Conservation (phyloP, 2,113 vertebrate genomes). For the Lanius ludovicianus region DNA sequence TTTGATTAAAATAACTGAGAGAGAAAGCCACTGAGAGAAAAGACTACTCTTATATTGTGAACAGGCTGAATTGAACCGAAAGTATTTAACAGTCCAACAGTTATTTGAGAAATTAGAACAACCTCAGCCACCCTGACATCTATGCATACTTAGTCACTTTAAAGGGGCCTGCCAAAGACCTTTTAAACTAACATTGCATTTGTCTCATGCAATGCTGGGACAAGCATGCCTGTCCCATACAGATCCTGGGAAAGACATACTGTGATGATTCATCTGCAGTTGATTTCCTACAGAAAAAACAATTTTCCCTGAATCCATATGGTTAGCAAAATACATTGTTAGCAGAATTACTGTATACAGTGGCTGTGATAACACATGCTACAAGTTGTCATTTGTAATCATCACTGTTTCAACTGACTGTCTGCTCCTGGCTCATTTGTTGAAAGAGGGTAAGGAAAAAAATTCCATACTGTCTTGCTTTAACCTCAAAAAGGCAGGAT, state of each 20-base stretch:
- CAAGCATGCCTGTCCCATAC: not conserved
- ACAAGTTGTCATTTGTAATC: slow-evolving; percentile 46
- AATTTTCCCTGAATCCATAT: not conserved
- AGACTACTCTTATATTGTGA: not conserved
- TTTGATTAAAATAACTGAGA: not conserved
- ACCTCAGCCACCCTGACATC: not conserved
- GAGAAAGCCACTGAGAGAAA: not conserved
- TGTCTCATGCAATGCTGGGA: not conserved
- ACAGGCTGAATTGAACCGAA: not conserved
- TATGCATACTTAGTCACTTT: not conserved
- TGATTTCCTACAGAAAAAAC: slow-evolving; percentile 17
- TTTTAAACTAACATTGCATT: not conserved
- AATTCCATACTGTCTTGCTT: not conserved
- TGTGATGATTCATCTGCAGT: not conserved
- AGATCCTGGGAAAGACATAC: slow-evolving; percentile 1
- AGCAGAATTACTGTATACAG: not conserved
- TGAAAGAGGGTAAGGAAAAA: not conserved
- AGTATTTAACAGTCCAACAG: not conserved
- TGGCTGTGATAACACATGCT: slow-evolving; percentile 28
- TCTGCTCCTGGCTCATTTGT: slow-evolving; percentile 3
- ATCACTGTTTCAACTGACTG: slow-evolving; percentile 38
- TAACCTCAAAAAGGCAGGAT: not conserved
- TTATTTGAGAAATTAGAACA: not conserved
- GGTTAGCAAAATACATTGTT: slow-evolving; percentile 18
- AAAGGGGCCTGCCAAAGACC: not conserved